phyloP scores from a whole-genome alignment of 2,113 vertebrate genomes.

The Eublepharis macularius region DNA sequence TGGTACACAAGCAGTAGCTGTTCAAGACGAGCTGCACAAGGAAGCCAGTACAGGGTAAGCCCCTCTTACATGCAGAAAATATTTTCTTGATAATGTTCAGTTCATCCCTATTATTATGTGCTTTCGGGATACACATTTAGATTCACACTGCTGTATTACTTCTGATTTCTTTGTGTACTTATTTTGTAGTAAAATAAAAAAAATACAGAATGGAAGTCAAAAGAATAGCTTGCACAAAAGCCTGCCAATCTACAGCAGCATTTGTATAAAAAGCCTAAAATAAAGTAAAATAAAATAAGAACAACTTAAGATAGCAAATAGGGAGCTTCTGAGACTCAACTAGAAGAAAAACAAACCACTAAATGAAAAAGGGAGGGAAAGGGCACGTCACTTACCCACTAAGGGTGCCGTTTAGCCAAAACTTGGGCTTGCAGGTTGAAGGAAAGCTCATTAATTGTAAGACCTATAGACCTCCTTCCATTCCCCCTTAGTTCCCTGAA shows the following conservation, averaged over 20 bases:
- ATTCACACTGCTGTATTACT: background rate
- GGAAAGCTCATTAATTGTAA: conserved; percentile 51
- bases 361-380: conserved; percentile 38
- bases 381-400: conserved; percentile 28
- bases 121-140: background rate
- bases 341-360: conserved; percentile 11
- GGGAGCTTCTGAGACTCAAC: conserved; percentile 44
- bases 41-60: background rate
- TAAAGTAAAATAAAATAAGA: conserved; percentile 35
- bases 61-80: background rate
- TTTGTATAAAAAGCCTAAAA: conserved; percentile 38
- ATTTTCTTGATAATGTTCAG: background rate
- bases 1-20: background rate
- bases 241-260: background rate
- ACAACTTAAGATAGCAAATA: conserved; percentile 37
- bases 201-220: conserved; percentile 46
- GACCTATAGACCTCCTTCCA: conserved; percentile 21
- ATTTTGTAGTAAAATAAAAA: conserved; percentile 40
- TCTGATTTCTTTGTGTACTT: conserved; percentile 18
- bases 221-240: background rate
- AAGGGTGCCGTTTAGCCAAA: conserved; percentile 2
- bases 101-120: background rate
- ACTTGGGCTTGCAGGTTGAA: conserved; percentile 27
- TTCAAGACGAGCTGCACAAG: background rate
- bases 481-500: conserved; percentile 4